phyloP scores from a whole-genome alignment of 2,113 vertebrate species.

The Barbus barbus region DNA sequence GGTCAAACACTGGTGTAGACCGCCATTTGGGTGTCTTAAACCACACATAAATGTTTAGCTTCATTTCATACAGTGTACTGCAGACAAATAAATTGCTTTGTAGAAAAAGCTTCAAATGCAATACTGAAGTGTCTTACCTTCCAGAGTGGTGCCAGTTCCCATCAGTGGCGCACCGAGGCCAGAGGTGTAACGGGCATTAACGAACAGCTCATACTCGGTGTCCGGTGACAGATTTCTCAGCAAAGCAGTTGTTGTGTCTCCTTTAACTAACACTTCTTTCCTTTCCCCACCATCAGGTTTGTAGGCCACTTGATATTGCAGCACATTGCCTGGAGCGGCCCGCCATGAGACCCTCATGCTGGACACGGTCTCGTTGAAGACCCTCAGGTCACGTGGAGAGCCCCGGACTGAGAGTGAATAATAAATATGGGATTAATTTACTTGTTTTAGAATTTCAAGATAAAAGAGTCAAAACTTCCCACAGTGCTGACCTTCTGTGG shows the following conservation, averaged over 20 bases:
- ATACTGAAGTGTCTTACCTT: constrained; percentile 80
- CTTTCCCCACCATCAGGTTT: constrained; percentile 85
- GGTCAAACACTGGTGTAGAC: no score
- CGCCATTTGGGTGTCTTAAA: no score
- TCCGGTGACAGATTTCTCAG: constrained; percentile 83
- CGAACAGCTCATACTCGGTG: constrained; percentile 88
- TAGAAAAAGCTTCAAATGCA: no score
- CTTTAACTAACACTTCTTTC: constrained; percentile 84
- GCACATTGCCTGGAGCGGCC: constrained; percentile 88
- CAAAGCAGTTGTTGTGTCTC: constrained; percentile 77
- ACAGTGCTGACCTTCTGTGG: constrained; percentile 86
- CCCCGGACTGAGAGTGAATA: constrained; percentile 78
- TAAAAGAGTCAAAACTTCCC: not conserved
- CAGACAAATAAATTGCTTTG: no score
- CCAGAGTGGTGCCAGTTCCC: constrained; percentile 89
- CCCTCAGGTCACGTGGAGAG: constrained; percentile 85
- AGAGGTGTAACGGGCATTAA: constrained; percentile 88
- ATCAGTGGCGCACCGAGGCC: constrained; percentile 86
- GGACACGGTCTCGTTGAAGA: constrained; percentile 88
- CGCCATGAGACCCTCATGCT: constrained; percentile 88
- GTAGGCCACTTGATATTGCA: constrained; percentile 85
- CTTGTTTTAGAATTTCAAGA: not conserved
- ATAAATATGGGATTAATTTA: not conserved
- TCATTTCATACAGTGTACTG: no score
- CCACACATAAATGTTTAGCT: no score